Evolutionary conservation across 2,113 vertebrate species (phyloP), one percentile per base, ranked within the genome.

Genomic region (Mystacornis crossleyi): DNA sequence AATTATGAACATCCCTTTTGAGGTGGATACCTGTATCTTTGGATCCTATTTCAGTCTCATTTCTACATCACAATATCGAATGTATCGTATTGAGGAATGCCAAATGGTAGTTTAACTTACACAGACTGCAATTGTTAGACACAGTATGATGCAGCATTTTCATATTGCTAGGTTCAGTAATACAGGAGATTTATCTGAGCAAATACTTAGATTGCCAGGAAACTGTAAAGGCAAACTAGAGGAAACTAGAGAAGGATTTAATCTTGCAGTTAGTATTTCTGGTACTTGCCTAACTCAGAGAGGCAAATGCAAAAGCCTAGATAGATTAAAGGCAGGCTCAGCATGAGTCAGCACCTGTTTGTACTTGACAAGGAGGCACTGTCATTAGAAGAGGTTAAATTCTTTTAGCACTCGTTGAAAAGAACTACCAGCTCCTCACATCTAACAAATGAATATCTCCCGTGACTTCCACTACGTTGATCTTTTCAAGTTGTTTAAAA

Each of bases 381-480:
- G 47, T 69, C 51, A n/a, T 26, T 67, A 55, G 38, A 87, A 87
- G 51, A 72, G 25, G 16, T 33, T 91, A n/a, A 48, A 50, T 57
- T 65, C 16, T 70, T 65, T 24, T 15, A 78, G 38, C 38, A 60
- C 4, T 38, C 31, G 43, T 7, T 36, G 64, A 48, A 31, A 38
- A 88, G 42, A 88, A 89, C 93, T 98, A 99, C 97, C 98, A 98
- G 81, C 98, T 97, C 77, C 95, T 98, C 47, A 99, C 95, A 34
- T 99, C 98, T 87, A 98, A 84, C 74, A 99, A 92, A 1, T 87
- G 34, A 91, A 99, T 34, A 47, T 99, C 99, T 7, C 99, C 99
- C 0, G 6, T 21, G 9, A 99, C 73, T 86, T 98, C 98, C 91
- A 99, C 85, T 29, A 89, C 36, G 8, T 97, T 84, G 42, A 99